phyloP scores from a whole-genome alignment of 2,888 invertebrate species.

The Cataglyphis livida region DNA sequence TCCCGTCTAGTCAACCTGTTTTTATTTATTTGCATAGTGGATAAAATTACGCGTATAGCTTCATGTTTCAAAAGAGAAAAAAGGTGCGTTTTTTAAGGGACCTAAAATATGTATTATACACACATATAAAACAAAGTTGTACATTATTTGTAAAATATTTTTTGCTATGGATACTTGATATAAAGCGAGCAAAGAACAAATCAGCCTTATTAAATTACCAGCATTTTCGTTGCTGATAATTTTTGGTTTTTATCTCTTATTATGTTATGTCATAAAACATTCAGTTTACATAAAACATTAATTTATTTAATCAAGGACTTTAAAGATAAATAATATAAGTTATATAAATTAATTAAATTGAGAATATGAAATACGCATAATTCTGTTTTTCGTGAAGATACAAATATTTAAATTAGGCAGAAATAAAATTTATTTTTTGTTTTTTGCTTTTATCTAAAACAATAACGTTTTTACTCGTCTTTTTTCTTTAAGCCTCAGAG shows the following conservation, averaged over 20 bases:
- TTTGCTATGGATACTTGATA: background rate
- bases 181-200: background rate
- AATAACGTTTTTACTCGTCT: background rate
- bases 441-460: background rate
- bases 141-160: conserved; percentile 9
- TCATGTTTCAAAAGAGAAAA: conserved; percentile 31
- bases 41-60: conserved; percentile 27
- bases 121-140: conserved; percentile 24
- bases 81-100: background rate
- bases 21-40: conserved; percentile 28
- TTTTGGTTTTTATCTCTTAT: conserved; percentile 9
- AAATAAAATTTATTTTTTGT: background rate
- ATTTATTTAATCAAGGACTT: background rate
- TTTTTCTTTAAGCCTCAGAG: background rate
- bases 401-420: background rate
- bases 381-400: background rate
- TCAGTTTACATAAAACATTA: background rate
- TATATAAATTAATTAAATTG: conserved; percentile 1
- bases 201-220: background rate
- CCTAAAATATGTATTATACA: background rate
- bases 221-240: background rate
- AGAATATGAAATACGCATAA: background rate
- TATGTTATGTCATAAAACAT: background rate
- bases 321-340: background rate
- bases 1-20: background rate